Conservation (phyloP, 2,113 vertebrate genomes). For the Hippopotamus amphibius region DNA sequence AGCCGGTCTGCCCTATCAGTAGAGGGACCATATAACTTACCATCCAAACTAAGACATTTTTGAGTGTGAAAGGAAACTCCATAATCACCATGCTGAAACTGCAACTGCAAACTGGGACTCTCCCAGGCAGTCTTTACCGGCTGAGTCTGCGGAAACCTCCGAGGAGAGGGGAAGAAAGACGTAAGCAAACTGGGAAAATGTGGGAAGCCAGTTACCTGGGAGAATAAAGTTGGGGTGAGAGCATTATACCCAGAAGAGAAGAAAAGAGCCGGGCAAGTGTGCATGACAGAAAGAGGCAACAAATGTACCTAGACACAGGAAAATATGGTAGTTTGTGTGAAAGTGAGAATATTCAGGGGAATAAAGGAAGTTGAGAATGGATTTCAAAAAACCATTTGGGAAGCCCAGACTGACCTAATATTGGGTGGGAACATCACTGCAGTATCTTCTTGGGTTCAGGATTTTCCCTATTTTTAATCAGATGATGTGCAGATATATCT, state of each 20-base stretch:
- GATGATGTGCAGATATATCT: background rate
- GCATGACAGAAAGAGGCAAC: background rate
- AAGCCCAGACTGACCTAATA: background rate
- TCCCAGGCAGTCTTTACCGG: background rate
- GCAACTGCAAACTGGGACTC: background rate
- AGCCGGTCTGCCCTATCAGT: background rate
- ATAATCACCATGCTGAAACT: background rate
- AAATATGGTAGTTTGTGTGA: background rate
- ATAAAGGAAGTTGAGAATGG: background rate
- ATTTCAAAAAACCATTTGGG: background rate
- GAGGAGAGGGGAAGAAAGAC: background rate
- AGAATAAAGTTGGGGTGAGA: background rate
- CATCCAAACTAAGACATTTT: background rate
- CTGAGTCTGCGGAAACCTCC: background rate
- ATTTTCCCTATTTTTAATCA: background rate
- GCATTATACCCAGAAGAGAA: background rate
- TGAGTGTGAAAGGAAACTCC: background rate
- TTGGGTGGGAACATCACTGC: background rate
- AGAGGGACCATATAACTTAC: background rate
- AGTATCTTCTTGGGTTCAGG: background rate
- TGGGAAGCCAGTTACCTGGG: background rate
- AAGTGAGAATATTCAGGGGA: background rate
- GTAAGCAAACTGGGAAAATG: background rate
- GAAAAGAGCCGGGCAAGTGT: background rate
- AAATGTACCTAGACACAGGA: background rate